These are phyloP conservation scores for Amiota communis DNA, from an alignment of 2,888 invertebrate genomes.

Conservation along the genomic window DNA sequence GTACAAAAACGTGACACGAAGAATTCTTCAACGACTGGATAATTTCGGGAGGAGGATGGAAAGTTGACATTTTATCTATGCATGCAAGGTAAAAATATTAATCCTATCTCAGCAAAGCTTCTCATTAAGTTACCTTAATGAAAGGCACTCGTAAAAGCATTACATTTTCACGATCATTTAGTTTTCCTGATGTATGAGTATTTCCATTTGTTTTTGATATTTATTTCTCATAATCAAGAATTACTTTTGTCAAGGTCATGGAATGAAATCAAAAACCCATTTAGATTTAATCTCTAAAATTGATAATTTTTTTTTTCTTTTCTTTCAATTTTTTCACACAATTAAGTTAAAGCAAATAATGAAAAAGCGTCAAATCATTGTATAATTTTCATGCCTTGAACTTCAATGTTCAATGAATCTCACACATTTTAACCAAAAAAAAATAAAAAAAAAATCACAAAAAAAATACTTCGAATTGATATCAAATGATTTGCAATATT, in stretches of 20 bases:
- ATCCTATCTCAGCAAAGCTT: too few relatives aligned
- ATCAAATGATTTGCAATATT: not conserved
- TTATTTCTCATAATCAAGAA: too few relatives aligned
- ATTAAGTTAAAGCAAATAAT: conserved; percentile 2
- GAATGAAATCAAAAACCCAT: conserved; percentile 6
- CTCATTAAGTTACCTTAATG: too few relatives aligned
- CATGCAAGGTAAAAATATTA: too few relatives aligned
- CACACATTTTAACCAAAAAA: not conserved
- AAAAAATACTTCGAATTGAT: not conserved
- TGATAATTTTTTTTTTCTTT: not conserved
- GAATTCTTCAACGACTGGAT: too few relatives aligned
- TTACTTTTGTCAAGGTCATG: not conserved
- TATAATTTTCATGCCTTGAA: conserved; percentile 10
- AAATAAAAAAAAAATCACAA: not conserved
- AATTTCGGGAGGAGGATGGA: too few relatives aligned
- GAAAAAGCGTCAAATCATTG: not conserved
- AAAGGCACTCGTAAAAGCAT: too few relatives aligned
- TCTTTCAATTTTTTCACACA: not conserved
- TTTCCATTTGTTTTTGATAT: too few relatives aligned
- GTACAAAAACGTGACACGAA: too few relatives aligned
- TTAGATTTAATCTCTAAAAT: not conserved
- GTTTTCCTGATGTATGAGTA: too few relatives aligned
- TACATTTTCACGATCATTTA: too few relatives aligned
- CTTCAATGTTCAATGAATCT: conserved; percentile 1
- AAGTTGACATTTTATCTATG: too few relatives aligned